Evolutionary conservation across 1,140 invertebrate genomes (phyloP).

Genomic region (Drosophila murphyi): DNA sequence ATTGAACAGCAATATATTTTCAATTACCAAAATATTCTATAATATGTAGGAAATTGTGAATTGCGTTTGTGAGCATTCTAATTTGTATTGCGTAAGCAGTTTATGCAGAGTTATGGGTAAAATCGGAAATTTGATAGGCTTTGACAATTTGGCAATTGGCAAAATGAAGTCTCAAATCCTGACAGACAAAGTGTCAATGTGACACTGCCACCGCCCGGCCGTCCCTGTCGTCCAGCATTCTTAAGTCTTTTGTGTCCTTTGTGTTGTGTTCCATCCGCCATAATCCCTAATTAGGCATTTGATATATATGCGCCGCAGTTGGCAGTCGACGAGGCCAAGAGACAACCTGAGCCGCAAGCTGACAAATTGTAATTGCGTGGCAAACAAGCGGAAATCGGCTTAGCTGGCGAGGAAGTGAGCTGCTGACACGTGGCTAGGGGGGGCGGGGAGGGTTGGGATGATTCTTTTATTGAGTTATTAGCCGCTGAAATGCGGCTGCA

Average conservation of each 20-base stretch:
- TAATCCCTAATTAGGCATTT: constrained; percentile 77
- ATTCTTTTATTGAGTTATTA: constrained; percentile 75
- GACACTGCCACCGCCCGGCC: background rate
- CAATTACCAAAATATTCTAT: too few species aligned
- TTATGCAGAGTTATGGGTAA: constrained; percentile 34
- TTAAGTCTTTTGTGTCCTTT: constrained; percentile 20
- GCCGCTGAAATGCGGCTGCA: constrained; percentile 31
- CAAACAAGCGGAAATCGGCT: constrained; percentile 81
- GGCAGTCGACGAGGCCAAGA: constrained; percentile 28
- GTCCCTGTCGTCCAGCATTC: background rate
- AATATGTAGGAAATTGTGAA: too few species aligned
- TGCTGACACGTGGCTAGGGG: constrained; percentile 7
- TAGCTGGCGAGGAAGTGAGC: constrained; percentile 39
- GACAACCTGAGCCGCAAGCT: constrained; percentile 43
- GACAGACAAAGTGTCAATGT: constrained; percentile 42
- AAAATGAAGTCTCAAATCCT: constrained; percentile 28
- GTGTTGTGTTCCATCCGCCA: constrained; percentile 30
- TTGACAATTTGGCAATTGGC: constrained; percentile 22
- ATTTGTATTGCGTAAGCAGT: background rate
- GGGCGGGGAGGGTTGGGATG: background rate
- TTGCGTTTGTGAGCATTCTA: too few species aligned
- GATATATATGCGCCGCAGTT: constrained; percentile 47
- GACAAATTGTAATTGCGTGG: constrained; percentile 82
- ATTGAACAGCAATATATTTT: too few species aligned
- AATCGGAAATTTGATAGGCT: constrained; percentile 18